Percentiles rank a stretch among this genome's conserved stretches.
Evolutionary conservation across 2,113 vertebrate species (phyloP).

Genomic region (Sturnus vulgaris): DNA sequence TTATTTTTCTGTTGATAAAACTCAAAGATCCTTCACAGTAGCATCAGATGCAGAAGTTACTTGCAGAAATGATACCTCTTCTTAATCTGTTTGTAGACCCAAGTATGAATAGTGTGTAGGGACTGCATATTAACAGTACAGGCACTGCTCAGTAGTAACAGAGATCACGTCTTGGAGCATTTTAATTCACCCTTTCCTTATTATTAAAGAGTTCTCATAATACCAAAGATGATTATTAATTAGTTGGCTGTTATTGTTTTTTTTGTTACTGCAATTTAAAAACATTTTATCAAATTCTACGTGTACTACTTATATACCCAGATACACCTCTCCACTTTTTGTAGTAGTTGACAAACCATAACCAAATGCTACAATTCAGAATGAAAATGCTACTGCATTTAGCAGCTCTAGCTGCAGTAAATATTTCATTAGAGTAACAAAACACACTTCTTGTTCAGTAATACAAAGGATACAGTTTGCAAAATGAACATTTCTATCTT

Average conservation of each 20-base stretch:
- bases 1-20: slow-evolving; percentile 54
- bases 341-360: slow-evolving; percentile 25
- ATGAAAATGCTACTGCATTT: slow-evolving; percentile 24
- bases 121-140: slow-evolving; percentile 21
- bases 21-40: slow-evolving; percentile 33
- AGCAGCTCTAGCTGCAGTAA: slow-evolving; percentile 31
- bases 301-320: neutral
- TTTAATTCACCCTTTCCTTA: slow-evolving; percentile 27
- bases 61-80: neutral
- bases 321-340: neutral
- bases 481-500: slow-evolving; percentile 49
- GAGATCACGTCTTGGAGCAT: slow-evolving; percentile 31
- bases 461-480: slow-evolving; percentile 16
- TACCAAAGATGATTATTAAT: neutral
- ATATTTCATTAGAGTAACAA: neutral
- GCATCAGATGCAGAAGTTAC: slow-evolving; percentile 5
- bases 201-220: slow-evolving; percentile 13
- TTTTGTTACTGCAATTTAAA: neutral
- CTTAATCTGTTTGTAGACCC: neutral
- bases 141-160: slow-evolving; percentile 60
- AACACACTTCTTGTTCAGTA: neutral
- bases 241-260: neutral
- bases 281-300: neutral
- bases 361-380: slow-evolving; percentile 42
- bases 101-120: neutral